Conservation (phyloP, 64 coral and sea anemone genomes). For the Orbicella faveolata region DNA sequence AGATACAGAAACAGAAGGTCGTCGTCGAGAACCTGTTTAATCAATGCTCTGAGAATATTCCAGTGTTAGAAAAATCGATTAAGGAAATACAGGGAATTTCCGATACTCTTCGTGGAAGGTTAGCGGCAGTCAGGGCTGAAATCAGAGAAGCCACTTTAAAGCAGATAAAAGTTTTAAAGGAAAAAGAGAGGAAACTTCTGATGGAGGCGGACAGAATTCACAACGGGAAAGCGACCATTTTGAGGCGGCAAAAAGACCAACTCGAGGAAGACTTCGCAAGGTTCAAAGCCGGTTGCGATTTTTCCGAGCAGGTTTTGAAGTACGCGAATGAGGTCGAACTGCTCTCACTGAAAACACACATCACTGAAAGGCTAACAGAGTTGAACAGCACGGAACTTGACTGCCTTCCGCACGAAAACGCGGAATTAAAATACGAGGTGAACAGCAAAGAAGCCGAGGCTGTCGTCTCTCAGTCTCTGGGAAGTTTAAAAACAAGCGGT, state of each 20-base stretch:
- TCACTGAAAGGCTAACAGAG: conserved; percentile 65
- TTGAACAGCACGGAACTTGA: conserved; percentile 56
- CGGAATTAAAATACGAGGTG: conserved; percentile 69
- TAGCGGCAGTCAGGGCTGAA: conserved; percentile 61
- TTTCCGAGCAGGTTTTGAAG: conserved; percentile 76
- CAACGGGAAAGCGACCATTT: conserved; percentile 45
- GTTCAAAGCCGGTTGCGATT: conserved; percentile 77
- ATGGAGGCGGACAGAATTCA: conserved; percentile 62
- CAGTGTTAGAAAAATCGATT: conserved; percentile 63
- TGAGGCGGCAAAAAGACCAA: conserved; percentile 58
- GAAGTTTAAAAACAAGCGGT: conserved; percentile 65
- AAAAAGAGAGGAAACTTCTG: conserved; percentile 70
- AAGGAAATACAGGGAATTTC: conserved; percentile 57
- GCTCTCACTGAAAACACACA: conserved; percentile 53
- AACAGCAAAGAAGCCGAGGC: conserved; percentile 76
- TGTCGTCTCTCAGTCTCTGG: conserved; percentile 62
- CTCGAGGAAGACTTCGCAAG: conserved; percentile 55
- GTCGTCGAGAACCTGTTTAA: conserved; percentile 57
- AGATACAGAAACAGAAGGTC: conserved; percentile 78
- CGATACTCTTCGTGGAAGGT: conserved; percentile 60
- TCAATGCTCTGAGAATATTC: conserved; percentile 46
- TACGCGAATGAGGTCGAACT: conserved; percentile 88
- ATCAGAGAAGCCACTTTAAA: conserved; percentile 64
- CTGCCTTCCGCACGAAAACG: conserved; percentile 65
- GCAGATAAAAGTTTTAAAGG: conserved; percentile 73